A percentile compares a stretch with the other conserved stretches of the same genome.
Evolutionary conservation across 1,140 invertebrate species (phyloP).

Genomic region (Aphaenogaster floridana): DNA sequence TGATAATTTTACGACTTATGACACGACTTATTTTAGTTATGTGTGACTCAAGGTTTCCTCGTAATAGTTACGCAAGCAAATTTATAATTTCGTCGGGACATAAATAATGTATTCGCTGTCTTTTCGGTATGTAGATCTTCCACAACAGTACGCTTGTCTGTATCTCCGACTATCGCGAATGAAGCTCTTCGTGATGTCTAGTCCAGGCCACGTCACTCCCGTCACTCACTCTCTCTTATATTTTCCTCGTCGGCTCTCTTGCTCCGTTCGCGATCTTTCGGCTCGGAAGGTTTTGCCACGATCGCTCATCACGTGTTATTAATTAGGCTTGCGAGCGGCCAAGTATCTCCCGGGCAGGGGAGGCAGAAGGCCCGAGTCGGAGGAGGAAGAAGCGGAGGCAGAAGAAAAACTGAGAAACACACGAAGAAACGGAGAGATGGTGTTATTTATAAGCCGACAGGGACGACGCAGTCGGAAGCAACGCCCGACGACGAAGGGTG

Average conservation of each 20-base stretch:
- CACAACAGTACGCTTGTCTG: conserved; percentile 40
- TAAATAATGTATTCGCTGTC: conserved; percentile 7
- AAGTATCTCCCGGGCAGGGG: conserved; percentile 54
- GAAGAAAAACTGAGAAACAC: conserved; percentile 77
- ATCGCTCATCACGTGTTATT: conserved; percentile 85
- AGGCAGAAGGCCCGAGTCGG: neutral
- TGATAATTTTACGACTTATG: too few relatives aligned
- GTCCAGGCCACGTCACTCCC: conserved; percentile 42
- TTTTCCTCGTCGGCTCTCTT: conserved; percentile 26
- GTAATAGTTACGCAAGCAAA: neutral
- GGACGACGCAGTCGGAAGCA: conserved; percentile 73
- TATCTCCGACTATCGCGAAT: conserved; percentile 34
- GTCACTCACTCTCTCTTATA: conserved; percentile 53
- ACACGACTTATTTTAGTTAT: neutral
- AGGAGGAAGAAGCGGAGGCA: conserved; percentile 60
- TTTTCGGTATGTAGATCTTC: conserved; percentile 7
- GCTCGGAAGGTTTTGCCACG: conserved; percentile 78
- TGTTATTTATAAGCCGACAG: conserved; percentile 85
- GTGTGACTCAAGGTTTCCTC: too few relatives aligned
- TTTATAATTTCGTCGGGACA: conserved; percentile 11
- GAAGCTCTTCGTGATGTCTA: conserved; percentile 32
- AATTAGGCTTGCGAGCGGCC: conserved; percentile 81
- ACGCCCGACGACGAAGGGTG: conserved; percentile 61
- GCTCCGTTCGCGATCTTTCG: conserved; percentile 64
- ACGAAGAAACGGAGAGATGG: conserved; percentile 83